Evolutionary conservation across 2,888 invertebrate genomes (phyloP).

Genomic region (Dolichopus griseipennis): DNA sequence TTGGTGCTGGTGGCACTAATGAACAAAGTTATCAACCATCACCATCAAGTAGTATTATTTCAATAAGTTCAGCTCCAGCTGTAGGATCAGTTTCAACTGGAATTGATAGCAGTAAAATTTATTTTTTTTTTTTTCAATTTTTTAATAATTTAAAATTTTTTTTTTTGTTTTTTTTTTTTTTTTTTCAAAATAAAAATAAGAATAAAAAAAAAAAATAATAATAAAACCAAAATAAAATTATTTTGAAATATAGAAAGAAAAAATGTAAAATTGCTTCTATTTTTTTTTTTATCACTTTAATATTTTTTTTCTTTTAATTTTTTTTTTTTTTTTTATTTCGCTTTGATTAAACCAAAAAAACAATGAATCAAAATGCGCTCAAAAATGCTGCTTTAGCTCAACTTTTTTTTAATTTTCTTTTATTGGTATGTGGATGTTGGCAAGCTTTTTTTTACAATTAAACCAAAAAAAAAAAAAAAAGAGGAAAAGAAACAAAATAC

Average conservation of each 20-base stretch:
- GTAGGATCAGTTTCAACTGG: conserved; percentile 11
- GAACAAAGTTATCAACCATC: conserved; percentile 12
- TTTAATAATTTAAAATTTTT: neutral
- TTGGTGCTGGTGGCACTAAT: conserved; percentile 23
- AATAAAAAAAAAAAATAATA: neutral
- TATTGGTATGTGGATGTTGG: too few species aligned
- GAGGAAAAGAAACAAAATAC: too few species aligned
- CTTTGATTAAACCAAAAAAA: too few species aligned
- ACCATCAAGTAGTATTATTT: conserved; percentile 13
- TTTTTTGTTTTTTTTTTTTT: neutral
- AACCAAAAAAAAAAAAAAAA: neutral
- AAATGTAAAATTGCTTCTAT: neutral
- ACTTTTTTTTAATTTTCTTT: too few species aligned
- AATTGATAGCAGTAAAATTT: neutral
- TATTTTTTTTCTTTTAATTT: too few species aligned
- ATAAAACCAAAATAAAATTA: neutral
- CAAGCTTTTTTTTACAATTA: neutral
- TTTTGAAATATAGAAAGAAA: too few species aligned
- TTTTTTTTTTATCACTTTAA: neutral
- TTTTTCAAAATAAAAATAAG: neutral
- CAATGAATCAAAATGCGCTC: too few species aligned
- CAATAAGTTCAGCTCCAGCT: conserved; percentile 19
- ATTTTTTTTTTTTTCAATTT: neutral
- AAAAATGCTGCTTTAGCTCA: too few species aligned
- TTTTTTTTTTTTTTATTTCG: too few species aligned